A percentile compares a stretch with the other conserved stretches of the same genome.
These are phyloP conservation scores for Drosophila kambysellisi DNA, from an alignment of 2,888 invertebrate genomes.

Conservation along the genomic window DNA sequence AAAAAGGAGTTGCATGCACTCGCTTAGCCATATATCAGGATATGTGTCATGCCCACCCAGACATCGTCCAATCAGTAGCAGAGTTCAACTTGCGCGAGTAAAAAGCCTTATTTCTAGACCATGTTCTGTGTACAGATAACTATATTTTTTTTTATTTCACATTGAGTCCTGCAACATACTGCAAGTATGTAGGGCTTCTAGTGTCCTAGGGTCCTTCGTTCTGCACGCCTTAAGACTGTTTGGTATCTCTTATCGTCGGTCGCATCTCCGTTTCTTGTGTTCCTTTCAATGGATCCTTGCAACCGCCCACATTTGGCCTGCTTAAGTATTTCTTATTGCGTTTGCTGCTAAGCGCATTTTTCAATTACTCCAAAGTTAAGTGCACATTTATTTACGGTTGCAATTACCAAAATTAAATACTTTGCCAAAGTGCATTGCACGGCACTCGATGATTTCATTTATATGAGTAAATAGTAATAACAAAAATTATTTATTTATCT, in stretches of 20 bases:
- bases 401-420: slow-evolving; percentile 64
- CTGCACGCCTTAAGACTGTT: slow-evolving; percentile 34
- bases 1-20: slow-evolving; percentile 69
- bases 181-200: slow-evolving; percentile 20
- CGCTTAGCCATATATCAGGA: slow-evolving; percentile 75
- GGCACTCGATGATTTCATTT: slow-evolving; percentile 14
- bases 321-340: slow-evolving; percentile 44
- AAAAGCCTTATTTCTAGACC: slow-evolving; percentile 27
- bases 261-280: slow-evolving; percentile 41
- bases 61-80: slow-evolving; percentile 51
- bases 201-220: slow-evolving; percentile 11
- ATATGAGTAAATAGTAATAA: slow-evolving; percentile 1
- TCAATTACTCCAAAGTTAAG: slow-evolving; percentile 59
- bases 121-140: slow-evolving; percentile 2
- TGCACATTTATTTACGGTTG: slow-evolving; percentile 45
- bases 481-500: not conserved
- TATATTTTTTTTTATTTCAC: slow-evolving; percentile 23
- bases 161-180: slow-evolving; percentile 15
- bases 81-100: slow-evolving; percentile 21
- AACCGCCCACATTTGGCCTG: slow-evolving; percentile 37
- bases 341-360: slow-evolving; percentile 53
- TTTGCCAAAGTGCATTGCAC: slow-evolving; percentile 42
- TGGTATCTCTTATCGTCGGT: slow-evolving; percentile 51
- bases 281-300: slow-evolving; percentile 49
- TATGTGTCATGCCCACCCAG: slow-evolving; percentile 66